A percentile compares a stretch with the other conserved stretches of the same genome.
phyloP scores from a whole-genome alignment of 2,113 vertebrate species.

The Cavia aperea region DNA sequence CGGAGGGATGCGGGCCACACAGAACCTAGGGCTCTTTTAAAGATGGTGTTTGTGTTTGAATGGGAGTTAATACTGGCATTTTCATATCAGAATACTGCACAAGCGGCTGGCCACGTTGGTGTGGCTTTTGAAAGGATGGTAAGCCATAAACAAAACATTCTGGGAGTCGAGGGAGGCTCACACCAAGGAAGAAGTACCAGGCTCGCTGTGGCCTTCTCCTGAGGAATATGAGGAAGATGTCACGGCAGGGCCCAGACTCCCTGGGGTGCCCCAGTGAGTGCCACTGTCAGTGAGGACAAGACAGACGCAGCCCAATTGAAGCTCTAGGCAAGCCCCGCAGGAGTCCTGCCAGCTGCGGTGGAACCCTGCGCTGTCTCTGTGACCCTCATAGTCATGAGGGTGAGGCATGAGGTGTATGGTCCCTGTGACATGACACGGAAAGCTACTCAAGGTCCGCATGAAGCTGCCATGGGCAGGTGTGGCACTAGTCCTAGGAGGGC shows the following conservation, averaged over 20 bases:
- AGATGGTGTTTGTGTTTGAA: neutral
- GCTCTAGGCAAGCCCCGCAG: neutral
- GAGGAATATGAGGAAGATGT: neutral
- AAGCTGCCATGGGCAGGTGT: neutral
- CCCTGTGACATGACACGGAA: accelerated
- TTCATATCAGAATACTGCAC: neutral
- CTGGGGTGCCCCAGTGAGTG: neutral
- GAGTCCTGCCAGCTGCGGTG: accelerated
- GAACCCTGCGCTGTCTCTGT: neutral
- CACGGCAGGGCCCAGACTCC: accelerated
- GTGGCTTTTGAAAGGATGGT: neutral
- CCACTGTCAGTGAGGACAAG: neutral
- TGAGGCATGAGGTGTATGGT: no score
- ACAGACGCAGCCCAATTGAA: accelerated
- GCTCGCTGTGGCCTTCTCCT: neutral
- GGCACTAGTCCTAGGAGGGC: neutral
- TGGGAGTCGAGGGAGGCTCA: neutral
- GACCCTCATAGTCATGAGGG: neutral
- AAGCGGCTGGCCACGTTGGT: neutral
- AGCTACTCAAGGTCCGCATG: neutral
- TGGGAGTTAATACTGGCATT: neutral
- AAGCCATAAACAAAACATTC: neutral
- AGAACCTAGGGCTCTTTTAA: neutral
- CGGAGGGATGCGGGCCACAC: neutral
- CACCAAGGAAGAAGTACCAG: neutral